Evolutionary conservation across 2,797 vertebrate species (phyloP), one percentile per base, ranked within the genome.

Genomic region (Molossus alvarezi): DNA sequence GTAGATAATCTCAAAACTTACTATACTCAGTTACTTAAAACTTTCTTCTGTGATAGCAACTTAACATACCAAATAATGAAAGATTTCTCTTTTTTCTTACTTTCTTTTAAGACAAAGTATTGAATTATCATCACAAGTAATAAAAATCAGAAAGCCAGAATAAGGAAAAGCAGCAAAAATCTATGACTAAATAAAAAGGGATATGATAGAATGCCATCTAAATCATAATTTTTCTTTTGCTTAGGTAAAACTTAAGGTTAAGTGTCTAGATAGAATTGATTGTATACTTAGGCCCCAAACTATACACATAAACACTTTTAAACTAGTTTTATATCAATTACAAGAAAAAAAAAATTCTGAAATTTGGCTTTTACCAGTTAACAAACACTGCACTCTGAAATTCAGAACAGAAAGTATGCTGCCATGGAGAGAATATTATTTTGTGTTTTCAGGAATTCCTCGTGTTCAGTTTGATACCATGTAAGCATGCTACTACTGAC

Each of bases 21-120:
- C 25, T 81, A 81, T 94, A 91, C 57, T 93, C 8, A 14, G 23
- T 90, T 72, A 3, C 29, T 82, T 92, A 89, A 90, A 92, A 91
- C 45, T 77, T 88, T 76, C 18, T 4, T 53, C 27, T 90, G 2
- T 69, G 11, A 62, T 51, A 86, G 23, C 71, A 88, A 12, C 29
- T 86, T 45, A 45, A 12, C n/a, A 6, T 92, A 53, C 82, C 27
- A 58, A 53, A 84, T 90, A 53, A 62, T 83, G 75, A 58, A 81
- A 80, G 1, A 8, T 86, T 94, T 14, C 8, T 86, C 37, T 64
- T 58, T 91, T 87, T 91, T 4, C 7, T 72, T 80, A 85, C 55
- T 73, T 58, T 96, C n/a, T 55, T 82, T 37, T 87, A 84, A 69
- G 25, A 14, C 2, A 9, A 57, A 41, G 1, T 75, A 29, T 27